phyloP scores from a whole-genome alignment of 2,113 vertebrate species.

The Rousettus leschenaultii region DNA sequence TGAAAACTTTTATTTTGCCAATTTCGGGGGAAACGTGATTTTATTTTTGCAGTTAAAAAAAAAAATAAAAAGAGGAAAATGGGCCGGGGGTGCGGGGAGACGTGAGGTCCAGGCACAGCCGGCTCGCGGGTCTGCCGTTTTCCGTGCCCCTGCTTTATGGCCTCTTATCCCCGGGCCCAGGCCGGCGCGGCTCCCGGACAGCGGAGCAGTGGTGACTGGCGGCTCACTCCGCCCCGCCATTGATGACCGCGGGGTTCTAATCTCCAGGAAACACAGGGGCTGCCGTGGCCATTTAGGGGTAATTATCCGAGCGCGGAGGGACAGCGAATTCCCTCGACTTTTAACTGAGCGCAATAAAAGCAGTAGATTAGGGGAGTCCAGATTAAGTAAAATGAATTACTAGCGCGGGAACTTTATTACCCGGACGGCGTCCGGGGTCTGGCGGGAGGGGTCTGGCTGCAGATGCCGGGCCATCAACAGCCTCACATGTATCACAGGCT shows the following conservation, averaged over 20 bases:
- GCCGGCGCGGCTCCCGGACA: slow-evolving; percentile 66
- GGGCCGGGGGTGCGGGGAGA: neutral
- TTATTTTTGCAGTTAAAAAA: neutral
- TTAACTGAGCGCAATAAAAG: slow-evolving; percentile 87
- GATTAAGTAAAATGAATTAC: slow-evolving; percentile 78
- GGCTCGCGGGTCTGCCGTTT: neutral
- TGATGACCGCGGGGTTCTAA: slow-evolving; percentile 90
- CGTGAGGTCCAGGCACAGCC: neutral
- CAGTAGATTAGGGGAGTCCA: slow-evolving; percentile 82
- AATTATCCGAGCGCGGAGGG: slow-evolving; percentile 87
- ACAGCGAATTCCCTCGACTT: slow-evolving; percentile 84
- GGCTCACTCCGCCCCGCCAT: slow-evolving; percentile 84
- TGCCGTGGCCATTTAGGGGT: slow-evolving; percentile 88
- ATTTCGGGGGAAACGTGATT: slow-evolving; percentile 60
- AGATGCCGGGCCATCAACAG: neutral
- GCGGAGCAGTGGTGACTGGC: slow-evolving; percentile 80
- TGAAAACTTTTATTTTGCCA: neutral
- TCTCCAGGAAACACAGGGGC: slow-evolving; percentile 90
- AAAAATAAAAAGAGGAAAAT: neutral
- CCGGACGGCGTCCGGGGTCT: slow-evolving; percentile 71
- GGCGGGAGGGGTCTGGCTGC: slow-evolving; percentile 49
- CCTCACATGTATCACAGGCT: neutral
- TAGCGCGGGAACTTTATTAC: slow-evolving; percentile 76
- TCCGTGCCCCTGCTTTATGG: slow-evolving; percentile 70
- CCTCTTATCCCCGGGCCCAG: slow-evolving; percentile 70